Evolutionary conservation across 2,113 vertebrate species (phyloP).

Genomic region (Platichthys stellatus): DNA sequence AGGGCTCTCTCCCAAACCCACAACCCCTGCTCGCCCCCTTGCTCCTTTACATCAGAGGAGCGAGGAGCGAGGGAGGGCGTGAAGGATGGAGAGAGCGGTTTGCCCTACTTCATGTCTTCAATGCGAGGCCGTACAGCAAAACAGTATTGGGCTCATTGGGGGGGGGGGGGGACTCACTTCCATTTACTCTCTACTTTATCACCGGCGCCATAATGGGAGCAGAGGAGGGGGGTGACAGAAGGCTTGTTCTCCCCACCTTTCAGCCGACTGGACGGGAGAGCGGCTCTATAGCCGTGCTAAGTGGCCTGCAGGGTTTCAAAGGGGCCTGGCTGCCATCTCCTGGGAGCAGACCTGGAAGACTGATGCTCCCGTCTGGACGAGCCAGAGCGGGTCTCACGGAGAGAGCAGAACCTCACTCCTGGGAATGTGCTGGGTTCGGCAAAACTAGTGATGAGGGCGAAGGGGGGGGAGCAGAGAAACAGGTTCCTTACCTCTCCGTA

Average conservation of each 20-base stretch:
- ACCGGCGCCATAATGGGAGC: conserved; percentile 63
- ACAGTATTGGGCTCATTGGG: conserved; percentile 58
- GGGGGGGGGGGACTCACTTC: conserved; percentile 51
- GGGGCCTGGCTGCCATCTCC: conserved; percentile 38
- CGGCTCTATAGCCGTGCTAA: conserved; percentile 64
- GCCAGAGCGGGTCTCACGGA: conserved; percentile 5
- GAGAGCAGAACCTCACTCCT: neutral
- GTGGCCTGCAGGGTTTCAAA: conserved; percentile 62
- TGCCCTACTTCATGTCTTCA: conserved; percentile 60
- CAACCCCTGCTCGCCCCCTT: conserved; percentile 1
- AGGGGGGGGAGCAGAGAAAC: neutral
- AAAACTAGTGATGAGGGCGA: neutral
- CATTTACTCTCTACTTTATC: conserved; percentile 74
- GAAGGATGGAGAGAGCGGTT: conserved; percentile 66
- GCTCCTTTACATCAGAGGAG: conserved; percentile 30
- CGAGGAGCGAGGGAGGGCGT: conserved; percentile 20
- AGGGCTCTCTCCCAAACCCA: conserved; percentile 30
- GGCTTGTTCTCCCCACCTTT: conserved; percentile 73
- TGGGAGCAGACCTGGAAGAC: conserved; percentile 55
- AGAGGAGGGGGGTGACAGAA: conserved; percentile 61
- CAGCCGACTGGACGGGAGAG: conserved; percentile 55
- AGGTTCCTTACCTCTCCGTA: conserved; percentile 89
- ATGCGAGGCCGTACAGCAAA: conserved; percentile 58
- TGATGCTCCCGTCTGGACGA: conserved; percentile 44
- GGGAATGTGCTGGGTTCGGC: conserved; percentile 27